These are phyloP conservation scores for Podarcis lilfordi DNA, from an alignment of 2,797 vertebrate species.

Conservation along the genomic window DNA sequence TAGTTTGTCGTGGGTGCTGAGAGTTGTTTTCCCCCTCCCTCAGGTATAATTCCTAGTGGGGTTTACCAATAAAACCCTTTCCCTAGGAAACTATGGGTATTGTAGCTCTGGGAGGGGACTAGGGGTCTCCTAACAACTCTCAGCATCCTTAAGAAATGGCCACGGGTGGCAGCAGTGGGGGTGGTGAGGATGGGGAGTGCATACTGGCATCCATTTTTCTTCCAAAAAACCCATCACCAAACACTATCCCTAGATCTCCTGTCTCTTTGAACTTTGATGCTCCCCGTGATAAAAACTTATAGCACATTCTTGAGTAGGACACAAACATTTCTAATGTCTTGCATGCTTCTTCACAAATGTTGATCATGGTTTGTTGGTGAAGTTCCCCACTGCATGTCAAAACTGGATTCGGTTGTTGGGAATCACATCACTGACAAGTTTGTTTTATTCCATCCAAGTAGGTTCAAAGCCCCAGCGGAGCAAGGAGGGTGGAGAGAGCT, in stretches of 20 bases:
- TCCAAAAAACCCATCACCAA: too few relatives aligned
- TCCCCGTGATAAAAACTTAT: background rate
- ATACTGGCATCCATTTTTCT: too few relatives aligned
- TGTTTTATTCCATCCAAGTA: constrained; percentile 51
- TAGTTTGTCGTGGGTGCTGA: too few relatives aligned
- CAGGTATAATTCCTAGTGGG: too few relatives aligned
- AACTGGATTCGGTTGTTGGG: constrained; percentile 37
- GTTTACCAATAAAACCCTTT: too few relatives aligned
- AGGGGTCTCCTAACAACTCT: too few relatives aligned
- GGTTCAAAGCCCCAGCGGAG: constrained; percentile 66
- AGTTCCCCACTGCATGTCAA: constrained; percentile 18
- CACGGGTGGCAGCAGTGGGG: too few relatives aligned
- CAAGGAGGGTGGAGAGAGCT: constrained; percentile 57
- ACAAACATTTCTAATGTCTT: background rate
- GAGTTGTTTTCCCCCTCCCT: too few relatives aligned
- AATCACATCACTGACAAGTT: constrained; percentile 56
- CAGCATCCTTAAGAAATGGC: too few relatives aligned
- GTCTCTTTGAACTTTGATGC: background rate
- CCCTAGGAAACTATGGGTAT: too few relatives aligned
- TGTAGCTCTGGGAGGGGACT: too few relatives aligned
- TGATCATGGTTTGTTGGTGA: background rate
- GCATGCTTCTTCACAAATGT: background rate
- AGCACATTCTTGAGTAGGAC: background rate
- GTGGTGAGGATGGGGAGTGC: too few relatives aligned
- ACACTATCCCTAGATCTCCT: background rate